Conservation (phyloP, 2,797 vertebrate species). For the Acipenser oxyrinchus region DNA sequence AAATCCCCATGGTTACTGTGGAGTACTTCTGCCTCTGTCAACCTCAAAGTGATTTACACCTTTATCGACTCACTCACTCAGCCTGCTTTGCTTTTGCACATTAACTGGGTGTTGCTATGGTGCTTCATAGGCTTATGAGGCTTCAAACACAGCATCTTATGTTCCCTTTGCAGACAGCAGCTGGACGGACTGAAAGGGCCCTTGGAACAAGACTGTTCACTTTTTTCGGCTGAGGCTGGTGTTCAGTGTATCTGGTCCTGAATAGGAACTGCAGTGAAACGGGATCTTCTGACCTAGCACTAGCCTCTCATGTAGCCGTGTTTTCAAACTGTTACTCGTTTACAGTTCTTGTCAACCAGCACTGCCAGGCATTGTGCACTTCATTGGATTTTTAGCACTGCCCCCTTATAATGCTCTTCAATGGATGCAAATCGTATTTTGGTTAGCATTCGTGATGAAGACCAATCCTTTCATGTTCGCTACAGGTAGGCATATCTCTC, state of each 20-base stretch:
- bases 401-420: slow-evolving; percentile 74
- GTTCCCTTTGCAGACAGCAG: background rate
- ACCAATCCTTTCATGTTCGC: slow-evolving; percentile 61
- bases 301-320: background rate
- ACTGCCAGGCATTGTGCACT: slow-evolving; percentile 45
- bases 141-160: slow-evolving; percentile 75
- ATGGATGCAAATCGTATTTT: slow-evolving; percentile 74
- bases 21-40: slow-evolving; percentile 22
- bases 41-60: slow-evolving; percentile 19
- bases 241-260: background rate
- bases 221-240: background rate
- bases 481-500: slow-evolving; percentile 61
- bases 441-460: slow-evolving; percentile 68
- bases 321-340: background rate
- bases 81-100: slow-evolving; percentile 29
- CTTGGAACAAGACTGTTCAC: background rate
- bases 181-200: slow-evolving; percentile 14
- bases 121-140: slow-evolving; percentile 56
- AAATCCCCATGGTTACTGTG: slow-evolving; percentile 17
- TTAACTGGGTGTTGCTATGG: slow-evolving; percentile 59
- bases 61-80: slow-evolving; percentile 15
- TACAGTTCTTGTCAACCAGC: background rate
- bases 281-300: slow-evolving; percentile 18
- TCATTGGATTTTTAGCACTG: slow-evolving; percentile 60
- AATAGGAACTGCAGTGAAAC: slow-evolving; percentile 23